phyloP scores from a whole-genome alignment of 2,113 vertebrate species.

The Nyctereutes procyonoides region DNA sequence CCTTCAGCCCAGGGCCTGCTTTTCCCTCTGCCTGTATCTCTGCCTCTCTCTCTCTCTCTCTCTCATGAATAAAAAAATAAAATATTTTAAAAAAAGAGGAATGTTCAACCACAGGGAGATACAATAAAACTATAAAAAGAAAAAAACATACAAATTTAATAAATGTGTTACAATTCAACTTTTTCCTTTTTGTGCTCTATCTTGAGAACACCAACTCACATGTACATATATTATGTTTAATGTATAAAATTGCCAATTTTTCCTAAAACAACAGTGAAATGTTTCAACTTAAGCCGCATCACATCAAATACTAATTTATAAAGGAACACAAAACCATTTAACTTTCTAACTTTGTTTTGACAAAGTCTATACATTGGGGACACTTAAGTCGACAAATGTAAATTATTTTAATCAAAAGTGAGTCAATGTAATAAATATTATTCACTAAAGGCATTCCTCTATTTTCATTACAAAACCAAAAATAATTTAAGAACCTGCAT shows the following conservation, averaged over 20 bases:
- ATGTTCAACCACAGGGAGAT: not conserved
- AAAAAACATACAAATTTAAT: not conserved
- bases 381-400: not conserved
- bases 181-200: not conserved
- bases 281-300: not conserved
- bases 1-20: no score
- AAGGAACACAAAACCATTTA: not conserved
- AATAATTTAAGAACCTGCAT: not conserved
- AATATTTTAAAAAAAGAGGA: not conserved
- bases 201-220: constrained; percentile 17
- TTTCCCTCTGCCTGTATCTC: no score
- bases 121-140: constrained; percentile 38
- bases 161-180: not conserved
- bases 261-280: not conserved
- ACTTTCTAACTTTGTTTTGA: not conserved
- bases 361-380: not conserved
- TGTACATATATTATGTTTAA: not conserved
- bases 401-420: not conserved
- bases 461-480: not conserved
- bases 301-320: not conserved
- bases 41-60: no score
- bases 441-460: not conserved
- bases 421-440: constrained; percentile 24
- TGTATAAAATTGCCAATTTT: not conserved
- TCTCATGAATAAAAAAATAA: no score